phyloP scores from a whole-genome alignment of 1,140 invertebrate genomes.

The Drosophila arizonae region DNA sequence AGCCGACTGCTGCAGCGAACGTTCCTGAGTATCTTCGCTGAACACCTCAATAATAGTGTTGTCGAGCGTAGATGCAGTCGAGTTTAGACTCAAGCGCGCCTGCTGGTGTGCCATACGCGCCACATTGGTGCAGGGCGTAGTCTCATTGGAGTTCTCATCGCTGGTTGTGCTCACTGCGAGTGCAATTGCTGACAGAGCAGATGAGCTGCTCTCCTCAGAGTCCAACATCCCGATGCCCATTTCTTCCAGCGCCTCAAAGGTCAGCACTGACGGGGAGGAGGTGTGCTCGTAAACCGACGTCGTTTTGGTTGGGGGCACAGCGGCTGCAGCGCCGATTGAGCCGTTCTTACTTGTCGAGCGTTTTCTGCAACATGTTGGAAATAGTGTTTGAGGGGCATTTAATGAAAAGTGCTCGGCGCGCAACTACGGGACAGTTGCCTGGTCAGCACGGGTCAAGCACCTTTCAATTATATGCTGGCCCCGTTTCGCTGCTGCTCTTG shows the following conservation, averaged over 20 bases:
- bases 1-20: slow-evolving; percentile 37
- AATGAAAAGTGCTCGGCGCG: slow-evolving; percentile 48
- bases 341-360: slow-evolving; percentile 58
- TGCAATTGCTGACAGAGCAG: slow-evolving; percentile 67
- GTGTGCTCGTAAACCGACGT: slow-evolving; percentile 58
- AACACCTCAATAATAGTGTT: too few relatives aligned
- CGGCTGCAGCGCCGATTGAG: slow-evolving; percentile 12
- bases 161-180: slow-evolving; percentile 63
- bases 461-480: slow-evolving; percentile 58
- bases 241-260: slow-evolving; percentile 73
- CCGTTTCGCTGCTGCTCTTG: slow-evolving; percentile 30
- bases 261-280: slow-evolving; percentile 66
- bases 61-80: slow-evolving; percentile 52
- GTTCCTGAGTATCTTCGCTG: slow-evolving; percentile 27
- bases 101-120: slow-evolving; percentile 65
- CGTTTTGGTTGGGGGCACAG: slow-evolving; percentile 45
- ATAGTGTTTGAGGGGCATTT: slow-evolving; percentile 1
- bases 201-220: slow-evolving; percentile 80
- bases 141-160: slow-evolving; percentile 80
- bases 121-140: slow-evolving; percentile 62
- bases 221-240: slow-evolving; percentile 82
- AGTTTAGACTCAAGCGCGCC: slow-evolving; percentile 46
- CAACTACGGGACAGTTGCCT: slow-evolving; percentile 34
- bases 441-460: slow-evolving; percentile 71
- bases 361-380: slow-evolving; percentile 58